Conservation (phyloP, 2,113 vertebrate species). For the Apistogramma diplotaenia region DNA sequence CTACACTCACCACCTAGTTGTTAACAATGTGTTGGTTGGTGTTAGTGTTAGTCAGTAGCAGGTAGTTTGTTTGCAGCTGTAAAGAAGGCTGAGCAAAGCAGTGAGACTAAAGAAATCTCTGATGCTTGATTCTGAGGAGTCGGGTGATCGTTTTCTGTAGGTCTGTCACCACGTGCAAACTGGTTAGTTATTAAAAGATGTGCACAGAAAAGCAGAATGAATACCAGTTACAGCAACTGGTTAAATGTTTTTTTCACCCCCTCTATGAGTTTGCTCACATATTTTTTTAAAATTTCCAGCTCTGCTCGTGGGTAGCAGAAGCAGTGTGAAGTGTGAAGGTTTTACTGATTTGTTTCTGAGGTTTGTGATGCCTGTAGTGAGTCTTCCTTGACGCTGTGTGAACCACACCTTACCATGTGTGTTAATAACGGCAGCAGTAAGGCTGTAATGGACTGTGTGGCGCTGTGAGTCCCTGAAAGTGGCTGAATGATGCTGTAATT, state of each 20-base stretch:
- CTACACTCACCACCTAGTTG: neutral
- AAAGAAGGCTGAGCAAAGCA: neutral
- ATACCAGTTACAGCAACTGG: neutral
- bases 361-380: neutral
- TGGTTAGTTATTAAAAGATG: no score
- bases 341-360: neutral
- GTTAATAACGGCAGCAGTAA: neutral
- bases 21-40: neutral
- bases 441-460: neutral
- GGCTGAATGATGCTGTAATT: neutral
- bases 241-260: neutral
- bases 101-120: neutral
- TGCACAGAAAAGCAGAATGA: neutral
- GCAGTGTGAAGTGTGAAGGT: neutral
- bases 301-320: neutral
- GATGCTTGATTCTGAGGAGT: neutral
- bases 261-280: neutral
- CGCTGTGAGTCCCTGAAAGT: neutral
- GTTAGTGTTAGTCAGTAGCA: neutral
- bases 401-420: neutral
- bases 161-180: neutral
- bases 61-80: neutral
- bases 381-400: neutral
- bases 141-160: no score
- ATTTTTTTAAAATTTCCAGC: neutral